A percentile compares a stretch with the other conserved stretches of the same genome.
These are phyloP conservation scores for Zelostemma sp. DNA, from an alignment of 1,140 invertebrate species.

Conservation along the genomic window DNA sequence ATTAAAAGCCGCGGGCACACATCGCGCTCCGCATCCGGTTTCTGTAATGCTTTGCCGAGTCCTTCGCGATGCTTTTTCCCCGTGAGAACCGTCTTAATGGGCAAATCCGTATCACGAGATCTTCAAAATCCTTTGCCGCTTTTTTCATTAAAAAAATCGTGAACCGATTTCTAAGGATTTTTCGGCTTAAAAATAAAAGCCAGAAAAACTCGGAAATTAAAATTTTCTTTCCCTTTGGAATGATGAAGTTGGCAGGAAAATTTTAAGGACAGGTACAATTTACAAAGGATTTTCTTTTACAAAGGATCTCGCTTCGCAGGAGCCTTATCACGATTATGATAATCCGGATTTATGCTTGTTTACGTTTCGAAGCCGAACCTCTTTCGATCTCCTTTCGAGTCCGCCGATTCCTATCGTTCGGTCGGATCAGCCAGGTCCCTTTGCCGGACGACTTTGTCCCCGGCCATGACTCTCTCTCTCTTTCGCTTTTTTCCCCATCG, in stretches of 20 bases:
- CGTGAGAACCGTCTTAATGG: slow-evolving; percentile 30
- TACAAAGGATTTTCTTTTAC: too few relatives aligned
- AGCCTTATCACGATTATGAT: slow-evolving; percentile 62
- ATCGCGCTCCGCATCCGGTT: slow-evolving; percentile 41
- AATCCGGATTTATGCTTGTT: slow-evolving; percentile 60
- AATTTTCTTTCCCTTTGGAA: too few relatives aligned
- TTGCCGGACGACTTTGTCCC: too few relatives aligned
- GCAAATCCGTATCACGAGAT: slow-evolving; percentile 20
- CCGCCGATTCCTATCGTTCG: slow-evolving; percentile 39
- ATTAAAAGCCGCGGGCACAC: slow-evolving; percentile 38
- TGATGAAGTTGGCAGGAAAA: too few relatives aligned
- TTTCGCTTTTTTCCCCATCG: not conserved
- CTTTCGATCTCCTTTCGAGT: slow-evolving; percentile 36
- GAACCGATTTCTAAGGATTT: too few relatives aligned
- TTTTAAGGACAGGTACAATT: too few relatives aligned
- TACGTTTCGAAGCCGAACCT: slow-evolving; percentile 40
- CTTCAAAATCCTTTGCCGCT: slow-evolving; percentile 21
- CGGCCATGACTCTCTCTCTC: not conserved
- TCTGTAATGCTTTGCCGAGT: slow-evolving; percentile 31
- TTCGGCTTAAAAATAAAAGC: too few relatives aligned
- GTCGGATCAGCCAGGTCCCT: slow-evolving; percentile 27
- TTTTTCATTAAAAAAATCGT: too few relatives aligned
- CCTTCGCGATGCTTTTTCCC: slow-evolving; percentile 31
- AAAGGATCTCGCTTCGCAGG: slow-evolving; percentile 31
- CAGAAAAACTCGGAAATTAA: too few relatives aligned